phyloP scores from a whole-genome alignment of 2,888 invertebrate genomes.

The Synanthedon tipuliformis region DNA sequence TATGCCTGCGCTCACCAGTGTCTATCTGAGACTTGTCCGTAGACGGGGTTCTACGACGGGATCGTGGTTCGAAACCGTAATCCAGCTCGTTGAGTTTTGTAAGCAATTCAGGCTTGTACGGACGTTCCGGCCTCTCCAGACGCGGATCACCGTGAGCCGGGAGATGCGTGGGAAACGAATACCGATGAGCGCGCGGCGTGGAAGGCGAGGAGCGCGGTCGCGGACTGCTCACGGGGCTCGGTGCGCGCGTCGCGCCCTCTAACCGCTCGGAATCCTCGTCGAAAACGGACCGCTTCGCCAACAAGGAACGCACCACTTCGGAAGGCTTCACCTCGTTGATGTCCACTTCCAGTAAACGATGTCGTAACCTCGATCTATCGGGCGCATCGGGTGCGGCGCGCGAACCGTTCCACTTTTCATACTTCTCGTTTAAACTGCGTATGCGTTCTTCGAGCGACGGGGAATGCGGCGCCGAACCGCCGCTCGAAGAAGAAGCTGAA shows the following conservation, averaged over 20 bases:
- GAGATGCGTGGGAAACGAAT: constrained; percentile 84
- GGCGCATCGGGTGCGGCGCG: constrained; percentile 70
- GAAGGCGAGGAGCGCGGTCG: constrained; percentile 39
- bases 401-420: constrained; percentile 86
- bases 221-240: constrained; percentile 62
- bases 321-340: constrained; percentile 89
- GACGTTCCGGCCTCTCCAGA: constrained; percentile 25
- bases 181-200: constrained; percentile 63
- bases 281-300: constrained; percentile 93
- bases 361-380: constrained; percentile 73
- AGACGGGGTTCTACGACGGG: constrained; percentile 70
- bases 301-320: constrained; percentile 90
- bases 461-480: constrained; percentile 78
- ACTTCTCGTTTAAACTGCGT: constrained; percentile 91
- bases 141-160: constrained; percentile 40
- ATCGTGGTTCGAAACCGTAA: constrained; percentile 23
- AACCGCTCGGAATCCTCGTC: constrained; percentile 95
- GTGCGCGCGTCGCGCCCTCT: constrained; percentile 89
- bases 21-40: constrained; percentile 25
- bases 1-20: constrained; percentile 18
- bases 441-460: constrained; percentile 90
- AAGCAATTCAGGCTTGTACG: constrained; percentile 20
- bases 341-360: constrained; percentile 83
- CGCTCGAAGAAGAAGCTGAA: constrained; percentile 81
- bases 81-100: constrained; percentile 31